Conservation (phyloP, 2,113 vertebrate species). For the Sterna hirundo region DNA sequence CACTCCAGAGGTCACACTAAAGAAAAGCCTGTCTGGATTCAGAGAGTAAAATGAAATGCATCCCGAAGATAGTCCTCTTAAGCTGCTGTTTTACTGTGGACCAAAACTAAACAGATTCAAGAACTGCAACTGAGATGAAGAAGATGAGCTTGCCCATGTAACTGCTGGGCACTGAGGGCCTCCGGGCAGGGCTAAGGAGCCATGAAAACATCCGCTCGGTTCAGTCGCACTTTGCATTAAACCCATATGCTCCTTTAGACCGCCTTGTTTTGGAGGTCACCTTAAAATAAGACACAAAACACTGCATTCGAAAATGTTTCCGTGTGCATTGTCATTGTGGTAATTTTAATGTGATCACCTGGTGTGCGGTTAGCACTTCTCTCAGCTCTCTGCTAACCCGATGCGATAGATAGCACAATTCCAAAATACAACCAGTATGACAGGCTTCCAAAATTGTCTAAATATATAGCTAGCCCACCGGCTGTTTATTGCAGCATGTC, state of each 20-base stretch:
- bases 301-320: not conserved
- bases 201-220: not conserved
- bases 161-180: not conserved
- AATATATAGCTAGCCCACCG: not conserved
- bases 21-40: not conserved
- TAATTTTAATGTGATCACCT: not conserved
- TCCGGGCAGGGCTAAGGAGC: not conserved
- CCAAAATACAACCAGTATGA: not conserved
- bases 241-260: not conserved
- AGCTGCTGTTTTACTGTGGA: not conserved
- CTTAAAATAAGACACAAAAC: not conserved
- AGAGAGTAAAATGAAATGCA: not conserved
- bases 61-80: not conserved
- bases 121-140: not conserved
- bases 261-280: not conserved
- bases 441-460: constrained; percentile 10
- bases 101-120: not conserved
- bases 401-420: not conserved
- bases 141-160: not conserved
- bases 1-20: not conserved
- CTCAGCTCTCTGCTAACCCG: not conserved
- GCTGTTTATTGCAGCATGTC: constrained; percentile 24
- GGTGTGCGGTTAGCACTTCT: not conserved
- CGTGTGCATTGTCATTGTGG: not conserved
- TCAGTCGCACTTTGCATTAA: not conserved